Percentiles rank a stretch among this genome's conserved stretches.
These are phyloP conservation scores for Drepana falcataria DNA, from an alignment of 2,888 invertebrate genomes.

Conservation along the genomic window DNA sequence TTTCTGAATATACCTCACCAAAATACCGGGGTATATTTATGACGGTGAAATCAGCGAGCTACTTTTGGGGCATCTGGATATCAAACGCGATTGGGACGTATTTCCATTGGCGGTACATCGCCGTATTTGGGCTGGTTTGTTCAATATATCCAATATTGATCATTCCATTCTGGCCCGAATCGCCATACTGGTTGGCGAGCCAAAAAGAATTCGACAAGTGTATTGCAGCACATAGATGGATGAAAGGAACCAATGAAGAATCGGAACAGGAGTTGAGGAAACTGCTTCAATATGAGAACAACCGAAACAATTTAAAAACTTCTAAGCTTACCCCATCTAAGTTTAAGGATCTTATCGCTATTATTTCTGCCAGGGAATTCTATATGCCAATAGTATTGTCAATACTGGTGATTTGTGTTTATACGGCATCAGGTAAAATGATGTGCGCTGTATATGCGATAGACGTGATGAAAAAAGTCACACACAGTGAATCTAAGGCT, in stretches of 20 bases:
- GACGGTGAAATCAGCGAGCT: conserved; percentile 15
- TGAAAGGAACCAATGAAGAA: not conserved
- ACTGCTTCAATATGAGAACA: not conserved
- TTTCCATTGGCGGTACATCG: conserved; percentile 18
- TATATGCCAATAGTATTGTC: conserved; percentile 33
- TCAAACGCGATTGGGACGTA: conserved; percentile 20
- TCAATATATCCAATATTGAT: conserved; percentile 9
- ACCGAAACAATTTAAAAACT: not conserved
- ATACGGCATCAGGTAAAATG: conserved; percentile 34
- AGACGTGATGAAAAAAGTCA: conserved; percentile 42
- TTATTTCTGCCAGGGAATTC: conserved; percentile 12
- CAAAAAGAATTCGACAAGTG: conserved; percentile 20
- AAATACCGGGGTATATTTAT: conserved; percentile 19
- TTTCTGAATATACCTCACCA: conserved; percentile 19
- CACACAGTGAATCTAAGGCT: conserved; percentile 36
- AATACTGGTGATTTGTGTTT: conserved; percentile 19
- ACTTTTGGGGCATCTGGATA: conserved; percentile 16
- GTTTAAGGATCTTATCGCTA: not conserved
- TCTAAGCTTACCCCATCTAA: not conserved
- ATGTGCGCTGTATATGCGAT: conserved; percentile 41
- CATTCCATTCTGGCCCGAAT: conserved; percentile 20
- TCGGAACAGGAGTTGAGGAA: not conserved
- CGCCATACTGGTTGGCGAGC: conserved; percentile 22
- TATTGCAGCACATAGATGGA: not conserved
- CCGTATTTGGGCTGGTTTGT: conserved; percentile 11